These are phyloP conservation scores for Cerceris rybyensis DNA, from an alignment of 2,888 invertebrate species.

Conservation along the genomic window DNA sequence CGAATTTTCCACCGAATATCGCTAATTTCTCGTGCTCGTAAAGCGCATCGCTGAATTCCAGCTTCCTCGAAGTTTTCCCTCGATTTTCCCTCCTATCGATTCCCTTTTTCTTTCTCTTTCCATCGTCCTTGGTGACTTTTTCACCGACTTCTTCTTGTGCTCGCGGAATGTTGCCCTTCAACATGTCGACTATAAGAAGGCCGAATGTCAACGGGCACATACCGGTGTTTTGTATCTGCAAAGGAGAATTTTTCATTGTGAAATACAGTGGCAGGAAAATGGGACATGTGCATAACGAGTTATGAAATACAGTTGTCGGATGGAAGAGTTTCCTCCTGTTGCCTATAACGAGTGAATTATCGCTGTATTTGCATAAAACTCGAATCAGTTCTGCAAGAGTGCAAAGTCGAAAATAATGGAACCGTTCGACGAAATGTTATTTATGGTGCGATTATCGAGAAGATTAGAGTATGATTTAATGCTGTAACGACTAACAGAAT, in stretches of 20 bases:
- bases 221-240: conserved; percentile 35
- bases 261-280: neutral
- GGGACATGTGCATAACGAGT: neutral
- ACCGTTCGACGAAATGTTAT: too few relatives aligned
- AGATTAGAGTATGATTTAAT: too few relatives aligned
- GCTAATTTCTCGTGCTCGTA: conserved; percentile 18
- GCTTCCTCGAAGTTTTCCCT: neutral
- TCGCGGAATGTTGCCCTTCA: conserved; percentile 24
- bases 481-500: too few relatives aligned
- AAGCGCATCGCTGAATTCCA: conserved; percentile 20
- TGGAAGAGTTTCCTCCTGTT: neutral
- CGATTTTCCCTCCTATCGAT: neutral
- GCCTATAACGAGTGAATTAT: too few relatives aligned
- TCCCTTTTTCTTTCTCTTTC: neutral
- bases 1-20: conserved; percentile 29
- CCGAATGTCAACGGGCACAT: conserved; percentile 27
- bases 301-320: neutral
- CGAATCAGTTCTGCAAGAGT: too few relatives aligned
- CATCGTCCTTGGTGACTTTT: neutral
- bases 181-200: conserved; percentile 5
- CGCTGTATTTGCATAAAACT: too few relatives aligned
- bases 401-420: too few relatives aligned
- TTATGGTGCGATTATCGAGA: too few relatives aligned
- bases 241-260: neutral
- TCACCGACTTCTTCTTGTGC: neutral